Percentiles rank a stretch among this genome's conserved stretches.
phyloP scores from a whole-genome alignment of 2,797 vertebrate genomes.

The Eulemur rubriventer region DNA sequence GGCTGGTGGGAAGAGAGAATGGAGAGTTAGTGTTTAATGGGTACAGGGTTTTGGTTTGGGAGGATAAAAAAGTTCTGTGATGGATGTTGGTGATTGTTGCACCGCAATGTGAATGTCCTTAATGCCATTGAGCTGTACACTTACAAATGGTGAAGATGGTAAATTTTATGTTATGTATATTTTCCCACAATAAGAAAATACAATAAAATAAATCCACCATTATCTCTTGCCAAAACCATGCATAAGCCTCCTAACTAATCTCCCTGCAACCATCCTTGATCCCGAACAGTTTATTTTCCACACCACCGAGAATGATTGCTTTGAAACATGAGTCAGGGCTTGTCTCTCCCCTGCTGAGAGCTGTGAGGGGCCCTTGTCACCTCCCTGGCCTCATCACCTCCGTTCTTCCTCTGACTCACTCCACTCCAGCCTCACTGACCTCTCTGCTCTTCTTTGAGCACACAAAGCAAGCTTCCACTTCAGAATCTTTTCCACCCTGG shows the following conservation, averaged over 20 bases:
- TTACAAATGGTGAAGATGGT: neutral
- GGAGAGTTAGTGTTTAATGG: neutral
- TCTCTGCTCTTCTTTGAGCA: neutral
- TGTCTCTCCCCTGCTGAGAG: rapidly evolving
- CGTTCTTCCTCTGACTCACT: neutral
- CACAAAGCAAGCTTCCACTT: neutral
- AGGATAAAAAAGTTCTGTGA: neutral
- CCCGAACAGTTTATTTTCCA: neutral
- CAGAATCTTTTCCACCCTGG: neutral
- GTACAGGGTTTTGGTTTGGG: neutral
- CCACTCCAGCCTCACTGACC: no score
- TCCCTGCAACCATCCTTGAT: neutral
- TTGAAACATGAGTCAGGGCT: neutral
- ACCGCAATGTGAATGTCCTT: neutral
- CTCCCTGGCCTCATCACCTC: no score
- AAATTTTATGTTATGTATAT: neutral
- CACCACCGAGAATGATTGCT: neutral
- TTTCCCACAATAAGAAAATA: neutral
- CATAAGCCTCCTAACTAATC: neutral
- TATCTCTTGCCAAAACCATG: neutral
- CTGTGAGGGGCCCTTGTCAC: neutral
- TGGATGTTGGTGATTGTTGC: no score
- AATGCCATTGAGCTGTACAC: neutral
- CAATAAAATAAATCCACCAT: neutral
- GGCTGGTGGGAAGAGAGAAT: rapidly evolving